These are phyloP conservation scores for Emydocephalus ijimae DNA, from an alignment of 2,113 vertebrate species.

Conservation along the genomic window DNA sequence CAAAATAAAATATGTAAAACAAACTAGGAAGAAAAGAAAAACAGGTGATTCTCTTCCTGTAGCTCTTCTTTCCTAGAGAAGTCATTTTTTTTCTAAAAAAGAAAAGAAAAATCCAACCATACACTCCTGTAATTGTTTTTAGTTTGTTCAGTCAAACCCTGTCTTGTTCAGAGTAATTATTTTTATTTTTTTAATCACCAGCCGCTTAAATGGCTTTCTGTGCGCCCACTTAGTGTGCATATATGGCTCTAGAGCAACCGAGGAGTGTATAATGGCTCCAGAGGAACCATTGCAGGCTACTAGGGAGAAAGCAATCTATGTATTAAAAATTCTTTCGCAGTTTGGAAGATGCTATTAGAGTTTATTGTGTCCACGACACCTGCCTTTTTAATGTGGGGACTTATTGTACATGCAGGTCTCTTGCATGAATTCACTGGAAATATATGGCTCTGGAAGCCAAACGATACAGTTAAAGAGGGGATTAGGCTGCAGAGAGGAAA, in stretches of 20 bases:
- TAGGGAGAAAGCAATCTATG: constrained; percentile 61
- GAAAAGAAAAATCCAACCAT: not conserved
- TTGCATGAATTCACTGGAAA: constrained; percentile 8
- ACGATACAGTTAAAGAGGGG: not conserved
- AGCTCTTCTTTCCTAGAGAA: not conserved
- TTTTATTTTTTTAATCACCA: constrained; percentile 59
- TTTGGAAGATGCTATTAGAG: constrained; percentile 48
- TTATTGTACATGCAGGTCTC: not conserved
- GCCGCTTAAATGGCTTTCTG: constrained; percentile 65
- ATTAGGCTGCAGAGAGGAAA: constrained; percentile 10
- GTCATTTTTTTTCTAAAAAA: not conserved
- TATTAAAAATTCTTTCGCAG: constrained; percentile 64
- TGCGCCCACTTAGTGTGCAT: constrained; percentile 56
- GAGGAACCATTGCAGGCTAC: constrained; percentile 63
- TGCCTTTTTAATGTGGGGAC: constrained; percentile 49
- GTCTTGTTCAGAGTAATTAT: constrained; percentile 59
- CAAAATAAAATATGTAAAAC: not conserved
- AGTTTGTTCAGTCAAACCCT: constrained; percentile 45
- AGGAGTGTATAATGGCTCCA: constrained; percentile 62
- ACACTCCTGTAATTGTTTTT: constrained; percentile 32
- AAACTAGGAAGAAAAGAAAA: not conserved
- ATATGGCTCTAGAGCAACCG: constrained; percentile 58
- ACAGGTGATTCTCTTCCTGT: not conserved
- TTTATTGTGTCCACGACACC: constrained; percentile 57
- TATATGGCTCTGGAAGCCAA: not conserved